Conservation (phyloP, 2,888 invertebrate species). For the Volucella zonaria region DNA sequence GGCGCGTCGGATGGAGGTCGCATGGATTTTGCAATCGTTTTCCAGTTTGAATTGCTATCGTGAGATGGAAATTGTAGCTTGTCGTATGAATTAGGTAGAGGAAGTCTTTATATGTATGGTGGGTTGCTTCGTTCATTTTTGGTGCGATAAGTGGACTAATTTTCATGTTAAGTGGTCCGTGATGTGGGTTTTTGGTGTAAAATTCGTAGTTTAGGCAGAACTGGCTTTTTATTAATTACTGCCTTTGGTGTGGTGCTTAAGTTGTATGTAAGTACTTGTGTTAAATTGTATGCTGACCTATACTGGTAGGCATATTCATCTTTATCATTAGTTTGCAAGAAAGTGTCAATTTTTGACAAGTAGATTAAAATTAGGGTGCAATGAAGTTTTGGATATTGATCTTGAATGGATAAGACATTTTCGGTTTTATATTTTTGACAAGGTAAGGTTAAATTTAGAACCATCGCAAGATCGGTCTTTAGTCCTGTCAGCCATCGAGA, state of each 20-base stretch:
- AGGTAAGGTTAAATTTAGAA: too few species aligned
- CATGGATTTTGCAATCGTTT: constrained; percentile 48
- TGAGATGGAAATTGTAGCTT: constrained; percentile 18
- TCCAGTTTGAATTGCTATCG: constrained; percentile 1
- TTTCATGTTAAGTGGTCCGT: constrained; percentile 35
- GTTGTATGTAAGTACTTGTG: neutral
- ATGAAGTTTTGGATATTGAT: too few species aligned
- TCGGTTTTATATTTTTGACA: too few species aligned
- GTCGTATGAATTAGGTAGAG: constrained; percentile 19
- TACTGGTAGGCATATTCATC: too few species aligned
- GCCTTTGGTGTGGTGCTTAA: neutral
- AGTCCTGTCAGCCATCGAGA: too few species aligned
- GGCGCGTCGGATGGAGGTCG: constrained; percentile 25
- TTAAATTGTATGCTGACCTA: too few species aligned
- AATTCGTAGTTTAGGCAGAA: neutral
- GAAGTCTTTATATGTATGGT: constrained; percentile 51
- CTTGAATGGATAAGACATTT: too few species aligned
- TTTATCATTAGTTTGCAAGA: too few species aligned
- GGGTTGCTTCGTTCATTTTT: constrained; percentile 45
- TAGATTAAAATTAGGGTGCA: too few species aligned
- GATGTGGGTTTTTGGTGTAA: constrained; percentile 41
- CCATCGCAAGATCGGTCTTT: too few species aligned
- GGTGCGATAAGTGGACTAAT: constrained; percentile 59
- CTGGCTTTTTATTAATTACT: neutral
- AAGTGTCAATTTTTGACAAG: too few species aligned